Conservation (phyloP, 2,888 invertebrate genomes). For the Drosophila setosimentum region DNA sequence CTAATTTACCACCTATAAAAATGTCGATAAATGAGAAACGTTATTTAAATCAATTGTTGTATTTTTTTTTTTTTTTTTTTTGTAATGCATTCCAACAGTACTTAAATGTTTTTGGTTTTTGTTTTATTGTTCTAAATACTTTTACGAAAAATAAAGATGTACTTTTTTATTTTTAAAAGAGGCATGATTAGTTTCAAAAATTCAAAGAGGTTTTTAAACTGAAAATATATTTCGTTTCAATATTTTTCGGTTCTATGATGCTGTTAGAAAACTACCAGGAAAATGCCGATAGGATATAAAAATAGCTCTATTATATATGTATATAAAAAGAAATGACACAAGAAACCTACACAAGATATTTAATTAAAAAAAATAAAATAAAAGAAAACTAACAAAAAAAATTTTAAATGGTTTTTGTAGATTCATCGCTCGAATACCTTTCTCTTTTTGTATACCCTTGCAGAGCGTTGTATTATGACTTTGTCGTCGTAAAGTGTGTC, state of each 20-base stretch:
- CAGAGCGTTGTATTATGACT: not conserved
- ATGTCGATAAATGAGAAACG: slow-evolving; percentile 83
- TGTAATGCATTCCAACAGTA: slow-evolving; percentile 53
- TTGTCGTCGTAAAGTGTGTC: not conserved
- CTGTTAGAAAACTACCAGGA: slow-evolving; percentile 57
- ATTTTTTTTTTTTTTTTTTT: slow-evolving; percentile 8
- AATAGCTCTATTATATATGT: slow-evolving; percentile 25
- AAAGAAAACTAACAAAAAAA: slow-evolving; percentile 26
- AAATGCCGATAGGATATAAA: slow-evolving; percentile 43
- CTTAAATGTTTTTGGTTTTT: slow-evolving; percentile 45
- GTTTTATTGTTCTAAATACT: slow-evolving; percentile 58
- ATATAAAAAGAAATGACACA: slow-evolving; percentile 21
- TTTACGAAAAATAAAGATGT: slow-evolving; percentile 43
- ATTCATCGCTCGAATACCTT: slow-evolving; percentile 21
- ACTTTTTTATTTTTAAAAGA: slow-evolving; percentile 36
- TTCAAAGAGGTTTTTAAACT: slow-evolving; percentile 27
- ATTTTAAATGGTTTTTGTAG: slow-evolving; percentile 10
- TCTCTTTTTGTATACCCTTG: slow-evolving; percentile 16
- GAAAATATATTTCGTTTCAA: slow-evolving; percentile 33
- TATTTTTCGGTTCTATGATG: slow-evolving; percentile 45
- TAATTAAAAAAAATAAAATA: slow-evolving; percentile 13
- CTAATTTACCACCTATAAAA: slow-evolving; percentile 83
- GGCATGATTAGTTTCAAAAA: slow-evolving; percentile 36
- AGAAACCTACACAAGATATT: slow-evolving; percentile 39
- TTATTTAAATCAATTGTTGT: slow-evolving; percentile 72